These are phyloP conservation scores for Palaemon carinicauda DNA, from an alignment of 1,140 invertebrate genomes.

Conservation along the genomic window DNA sequence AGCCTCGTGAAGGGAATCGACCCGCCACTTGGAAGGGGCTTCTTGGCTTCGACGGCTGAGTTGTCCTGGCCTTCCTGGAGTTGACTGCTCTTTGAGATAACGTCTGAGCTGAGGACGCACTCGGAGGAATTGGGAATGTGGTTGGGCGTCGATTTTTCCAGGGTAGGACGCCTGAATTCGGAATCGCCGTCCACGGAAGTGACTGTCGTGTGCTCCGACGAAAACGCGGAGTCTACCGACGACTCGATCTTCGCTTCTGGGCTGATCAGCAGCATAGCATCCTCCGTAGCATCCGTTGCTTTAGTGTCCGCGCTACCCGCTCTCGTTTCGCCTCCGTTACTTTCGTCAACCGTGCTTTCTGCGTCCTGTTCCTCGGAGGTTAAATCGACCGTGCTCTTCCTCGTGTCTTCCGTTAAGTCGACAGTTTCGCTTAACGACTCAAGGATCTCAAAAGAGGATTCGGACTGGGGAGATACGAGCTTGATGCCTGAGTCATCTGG, in stretches of 20 bases:
- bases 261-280: no score
- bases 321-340: no score
- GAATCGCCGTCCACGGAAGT: no score
- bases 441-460: slow-evolving; percentile 59
- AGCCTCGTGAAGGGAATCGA: neutral
- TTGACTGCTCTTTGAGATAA: neutral
- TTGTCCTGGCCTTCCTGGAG: neutral
- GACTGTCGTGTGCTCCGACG: no score
- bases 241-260: no score
- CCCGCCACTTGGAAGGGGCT: neutral
- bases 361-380: neutral
- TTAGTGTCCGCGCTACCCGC: no score
- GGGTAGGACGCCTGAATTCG: no score
- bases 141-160: no score
- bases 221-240: no score
- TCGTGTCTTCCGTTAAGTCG: slow-evolving; percentile 20
- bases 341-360: neutral
- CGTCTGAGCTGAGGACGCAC: neutral
- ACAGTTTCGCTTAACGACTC: slow-evolving; percentile 54
- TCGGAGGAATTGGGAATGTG: no score
- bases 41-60: no score
- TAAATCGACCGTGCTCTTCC: neutral
- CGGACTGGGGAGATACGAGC: slow-evolving; percentile 47
- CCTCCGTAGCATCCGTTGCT: no score
- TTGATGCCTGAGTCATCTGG: slow-evolving; percentile 36